Evolutionary conservation across 2,797 vertebrate genomes (phyloP), one percentile per base, ranked within the genome.

Genomic region (Artibeus lituratus): DNA sequence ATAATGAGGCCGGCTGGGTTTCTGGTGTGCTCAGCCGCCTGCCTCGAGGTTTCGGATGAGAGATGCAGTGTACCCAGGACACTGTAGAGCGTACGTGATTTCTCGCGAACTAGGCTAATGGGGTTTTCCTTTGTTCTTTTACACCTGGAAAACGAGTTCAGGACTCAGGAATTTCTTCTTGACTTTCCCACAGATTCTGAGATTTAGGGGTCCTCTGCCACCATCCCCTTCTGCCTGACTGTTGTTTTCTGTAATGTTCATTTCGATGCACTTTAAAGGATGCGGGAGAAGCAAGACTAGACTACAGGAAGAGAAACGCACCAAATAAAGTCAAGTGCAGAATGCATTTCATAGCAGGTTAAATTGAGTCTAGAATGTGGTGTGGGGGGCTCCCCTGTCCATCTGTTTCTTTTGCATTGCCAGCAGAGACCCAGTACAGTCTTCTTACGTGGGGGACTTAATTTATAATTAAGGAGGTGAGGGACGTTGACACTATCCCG

Each of bases 1-100:
- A 32, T 49, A 1, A 1, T 2, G 53, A 35, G 42, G 4, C 11
- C 2, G 0, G 14, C 19, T 0, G 0, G 2, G 9, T 37, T 57
- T 39, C 9, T 44, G 10, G 1, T 39, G 12, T 5, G 62, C 26
- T 35, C 16, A 0, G 0, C 10, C 1, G 4, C 22, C 18, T 47
- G 6, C 37, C 21, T 47, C 1, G 0, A 42, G 24, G 1, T 16
- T 7, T 6, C 5, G 5, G 16, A 49, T 21, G 37, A 47, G 42
- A 77, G n/a, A 22, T 32, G 67, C 39, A 21, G 49, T 12, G 76
- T 29, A 3, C 12, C 21, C 22, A 3, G 47, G 10, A 10, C 14
- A 21, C 19, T 6, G 53, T 12, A 10, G 21, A 29, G 26, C 6
- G 2, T 39, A 73, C n/a, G 15, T 15, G 29, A 39, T 69, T 80